These are phyloP conservation scores for Sylvicola cinctus DNA, from an alignment of 2,888 invertebrate species.

Conservation along the genomic window DNA sequence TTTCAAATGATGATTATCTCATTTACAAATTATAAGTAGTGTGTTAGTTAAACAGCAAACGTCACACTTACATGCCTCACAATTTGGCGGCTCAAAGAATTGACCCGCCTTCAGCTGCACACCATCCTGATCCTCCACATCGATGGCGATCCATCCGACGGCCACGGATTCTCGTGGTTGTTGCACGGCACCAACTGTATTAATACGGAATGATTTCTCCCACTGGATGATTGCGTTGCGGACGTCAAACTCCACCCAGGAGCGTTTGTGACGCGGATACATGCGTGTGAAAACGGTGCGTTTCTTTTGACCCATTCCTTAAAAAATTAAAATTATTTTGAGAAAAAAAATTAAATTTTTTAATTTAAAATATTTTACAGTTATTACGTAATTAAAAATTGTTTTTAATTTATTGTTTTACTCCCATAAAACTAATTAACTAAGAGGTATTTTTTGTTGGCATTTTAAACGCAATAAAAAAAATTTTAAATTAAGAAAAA, in stretches of 20 bases:
- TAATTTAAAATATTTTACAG: too few species aligned
- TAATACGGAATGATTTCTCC: conserved; percentile 2
- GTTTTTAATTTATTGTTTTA: neutral
- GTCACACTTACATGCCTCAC: conserved; percentile 6
- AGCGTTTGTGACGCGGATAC: neutral
- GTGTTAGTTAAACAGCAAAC: conserved; percentile 4
- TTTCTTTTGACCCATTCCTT: too few species aligned
- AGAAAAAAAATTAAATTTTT: too few species aligned
- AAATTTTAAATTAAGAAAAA: too few species aligned
- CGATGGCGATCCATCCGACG: too few species aligned
- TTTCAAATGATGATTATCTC: too few species aligned
- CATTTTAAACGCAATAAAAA: too few species aligned
- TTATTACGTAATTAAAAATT: neutral
- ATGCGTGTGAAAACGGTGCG: conserved; percentile 2
- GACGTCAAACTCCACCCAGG: conserved; percentile 4
- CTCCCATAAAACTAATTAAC: neutral
- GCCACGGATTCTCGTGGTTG: too few species aligned
- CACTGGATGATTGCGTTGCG: conserved; percentile 3
- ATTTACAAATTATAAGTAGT: too few species aligned
- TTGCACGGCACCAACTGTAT: neutral
- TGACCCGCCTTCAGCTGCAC: conserved; percentile 2
- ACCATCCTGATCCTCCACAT: conserved; percentile 4
- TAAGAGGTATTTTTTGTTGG: too few species aligned
- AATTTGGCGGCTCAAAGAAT: conserved; percentile 4
- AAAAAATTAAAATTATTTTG: too few species aligned